A percentile compares a stretch with the other conserved stretches of the same genome.
Evolutionary conservation across 1,140 invertebrate genomes (phyloP).

Genomic region (Pseudomyrmex pallidus): DNA sequence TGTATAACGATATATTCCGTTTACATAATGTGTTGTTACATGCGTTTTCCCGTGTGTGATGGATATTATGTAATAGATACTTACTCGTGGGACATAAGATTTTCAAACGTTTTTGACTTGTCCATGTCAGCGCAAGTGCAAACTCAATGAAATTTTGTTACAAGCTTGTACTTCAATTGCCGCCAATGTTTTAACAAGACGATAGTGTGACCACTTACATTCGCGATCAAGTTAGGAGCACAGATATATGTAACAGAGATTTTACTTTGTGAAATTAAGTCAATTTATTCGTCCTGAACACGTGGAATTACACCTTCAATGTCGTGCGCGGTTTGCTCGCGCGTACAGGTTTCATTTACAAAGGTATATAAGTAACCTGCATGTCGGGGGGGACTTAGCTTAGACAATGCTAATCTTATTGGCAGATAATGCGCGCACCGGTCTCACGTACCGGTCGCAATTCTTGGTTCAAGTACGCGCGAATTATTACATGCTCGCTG

Average conservation of each 20-base stretch:
- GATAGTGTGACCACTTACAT: neutral
- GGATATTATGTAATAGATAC: conserved; percentile 44
- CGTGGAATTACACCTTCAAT: conserved; percentile 54
- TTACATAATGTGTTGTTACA: conserved; percentile 50
- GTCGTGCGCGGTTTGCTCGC: neutral
- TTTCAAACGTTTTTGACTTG: neutral
- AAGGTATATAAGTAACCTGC: conserved; percentile 56
- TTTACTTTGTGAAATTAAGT: conserved; percentile 50
- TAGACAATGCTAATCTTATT: conserved; percentile 79
- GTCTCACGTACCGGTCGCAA: conserved; percentile 78
- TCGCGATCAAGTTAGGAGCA: neutral
- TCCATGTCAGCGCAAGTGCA: neutral
- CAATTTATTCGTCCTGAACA: conserved; percentile 31
- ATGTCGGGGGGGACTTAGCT: conserved; percentile 62
- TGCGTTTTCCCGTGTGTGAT: neutral
- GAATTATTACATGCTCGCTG: conserved; percentile 3
- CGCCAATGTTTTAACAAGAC: neutral
- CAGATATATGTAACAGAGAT: no score
- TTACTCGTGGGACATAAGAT: conserved; percentile 5
- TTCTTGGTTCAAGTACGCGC: conserved; percentile 79
- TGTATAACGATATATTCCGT: neutral
- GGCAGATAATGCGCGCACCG: conserved; percentile 75
- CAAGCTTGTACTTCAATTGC: neutral
- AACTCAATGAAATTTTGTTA: neutral
- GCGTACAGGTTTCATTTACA: conserved; percentile 40